Percentiles rank a stretch among this genome's conserved stretches.
Conservation (phyloP, 1,140 invertebrate species). For the Ooceraea biroi region DNA sequence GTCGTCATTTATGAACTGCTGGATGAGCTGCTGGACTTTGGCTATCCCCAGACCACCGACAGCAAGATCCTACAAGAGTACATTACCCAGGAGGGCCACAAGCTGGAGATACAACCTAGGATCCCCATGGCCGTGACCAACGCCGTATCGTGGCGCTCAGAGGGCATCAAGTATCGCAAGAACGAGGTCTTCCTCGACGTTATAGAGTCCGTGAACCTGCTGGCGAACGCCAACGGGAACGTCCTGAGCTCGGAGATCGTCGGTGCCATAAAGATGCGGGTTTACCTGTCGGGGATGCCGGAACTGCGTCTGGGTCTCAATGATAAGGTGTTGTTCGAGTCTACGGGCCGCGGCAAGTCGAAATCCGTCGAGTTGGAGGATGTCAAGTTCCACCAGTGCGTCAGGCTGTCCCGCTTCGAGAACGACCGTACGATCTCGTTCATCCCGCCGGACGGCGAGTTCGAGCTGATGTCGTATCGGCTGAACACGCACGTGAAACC, state of each 20-base stretch:
- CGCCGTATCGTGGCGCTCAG: constrained; percentile 99
- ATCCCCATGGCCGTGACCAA: constrained; percentile 99
- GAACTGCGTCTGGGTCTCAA: constrained; percentile 99
- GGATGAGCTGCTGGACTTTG: constrained; percentile 99
- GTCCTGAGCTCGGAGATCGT: constrained; percentile 99
- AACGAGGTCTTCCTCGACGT: constrained; percentile 99
- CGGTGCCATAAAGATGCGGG: constrained; percentile 99
- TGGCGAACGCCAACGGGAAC: constrained; percentile 99
- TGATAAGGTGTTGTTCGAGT: constrained; percentile 99
- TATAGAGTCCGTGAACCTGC: constrained; percentile 99
- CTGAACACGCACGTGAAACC: constrained; percentile 99
- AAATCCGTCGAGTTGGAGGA: constrained; percentile 99
- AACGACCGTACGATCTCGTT: constrained; percentile 99
- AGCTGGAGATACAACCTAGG: constrained; percentile 97
- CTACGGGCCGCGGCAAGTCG: constrained; percentile 98
- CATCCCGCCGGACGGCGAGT: constrained; percentile 99
- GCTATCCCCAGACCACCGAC: constrained; percentile 99
- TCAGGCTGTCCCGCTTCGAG: constrained; percentile 98
- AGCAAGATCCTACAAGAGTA: constrained; percentile 99
- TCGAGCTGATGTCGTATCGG: constrained; percentile 99
- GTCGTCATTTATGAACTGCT: constrained; percentile 99
- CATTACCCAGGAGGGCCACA: constrained; percentile 99
- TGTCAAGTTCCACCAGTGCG: constrained; percentile 99
- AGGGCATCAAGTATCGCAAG: constrained; percentile 99
- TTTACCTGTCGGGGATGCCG: constrained; percentile 99